phyloP scores from a whole-genome alignment of 2,888 invertebrate genomes.

The Serripes groenlandicus region DNA sequence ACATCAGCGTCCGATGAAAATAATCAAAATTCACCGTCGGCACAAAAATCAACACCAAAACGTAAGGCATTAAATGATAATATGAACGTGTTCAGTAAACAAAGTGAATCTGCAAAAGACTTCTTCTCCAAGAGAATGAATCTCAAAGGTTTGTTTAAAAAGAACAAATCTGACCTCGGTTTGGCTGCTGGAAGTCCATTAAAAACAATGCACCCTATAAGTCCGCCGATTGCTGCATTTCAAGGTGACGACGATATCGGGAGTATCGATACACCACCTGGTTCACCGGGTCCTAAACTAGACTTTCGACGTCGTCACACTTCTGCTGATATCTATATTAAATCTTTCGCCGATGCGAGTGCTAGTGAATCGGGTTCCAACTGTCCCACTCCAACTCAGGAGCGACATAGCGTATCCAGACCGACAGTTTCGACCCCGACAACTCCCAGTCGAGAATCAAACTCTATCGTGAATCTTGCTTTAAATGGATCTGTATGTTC shows the following conservation, averaged over 20 bases:
- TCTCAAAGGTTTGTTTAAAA: constrained; percentile 68
- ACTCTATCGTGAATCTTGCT: constrained; percentile 23
- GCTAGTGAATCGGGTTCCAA: constrained; percentile 57
- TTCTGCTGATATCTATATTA: constrained; percentile 67
- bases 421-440: constrained; percentile 52
- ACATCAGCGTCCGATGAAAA: constrained; percentile 34
- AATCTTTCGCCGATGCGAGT: constrained; percentile 42
- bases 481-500: constrained; percentile 16
- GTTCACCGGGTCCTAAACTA: constrained; percentile 68
- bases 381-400: constrained; percentile 59
- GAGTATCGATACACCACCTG: constrained; percentile 69
- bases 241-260: constrained; percentile 70
- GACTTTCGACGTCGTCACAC: constrained; percentile 70
- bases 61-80: constrained; percentile 73
- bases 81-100: constrained; percentile 52
- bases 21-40: constrained; percentile 73
- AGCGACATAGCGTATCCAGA: constrained; percentile 30
- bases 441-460: constrained; percentile 50
- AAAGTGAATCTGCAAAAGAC: constrained; percentile 68
- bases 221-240: constrained; percentile 71
- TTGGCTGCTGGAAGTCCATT: constrained; percentile 49
- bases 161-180: constrained; percentile 64
- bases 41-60: constrained; percentile 77
- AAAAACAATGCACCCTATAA: constrained; percentile 54
- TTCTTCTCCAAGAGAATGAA: constrained; percentile 70